Conservation (phyloP, 2,797 vertebrate species). For the Choloepus didactylus region DNA sequence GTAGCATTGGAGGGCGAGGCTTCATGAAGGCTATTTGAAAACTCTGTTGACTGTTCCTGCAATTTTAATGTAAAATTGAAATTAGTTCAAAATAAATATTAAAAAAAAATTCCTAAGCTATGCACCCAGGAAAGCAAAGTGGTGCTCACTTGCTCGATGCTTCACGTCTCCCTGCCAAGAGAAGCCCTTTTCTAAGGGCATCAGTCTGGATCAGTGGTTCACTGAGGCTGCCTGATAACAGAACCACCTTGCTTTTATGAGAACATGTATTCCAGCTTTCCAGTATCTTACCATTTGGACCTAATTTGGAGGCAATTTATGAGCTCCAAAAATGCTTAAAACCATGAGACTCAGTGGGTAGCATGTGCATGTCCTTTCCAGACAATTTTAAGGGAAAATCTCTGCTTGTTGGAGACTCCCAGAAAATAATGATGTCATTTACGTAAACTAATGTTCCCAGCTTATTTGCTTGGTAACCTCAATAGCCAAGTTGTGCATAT, state of each 20-base stretch:
- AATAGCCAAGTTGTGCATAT: neutral
- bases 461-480: neutral
- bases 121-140: neutral
- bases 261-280: neutral
- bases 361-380: neutral
- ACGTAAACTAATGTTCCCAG: neutral
- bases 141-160: neutral
- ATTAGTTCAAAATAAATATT: neutral
- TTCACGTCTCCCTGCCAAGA: neutral
- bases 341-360: neutral
- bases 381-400: neutral
- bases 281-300: neutral
- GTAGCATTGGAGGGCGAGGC: neutral
- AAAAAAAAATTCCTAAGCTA: neutral
- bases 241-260: neutral
- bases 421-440: neutral
- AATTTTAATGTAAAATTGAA: constrained; percentile 5
- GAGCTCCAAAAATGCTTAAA: constrained; percentile 19
- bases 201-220: neutral
- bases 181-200: neutral
- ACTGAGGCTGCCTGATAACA: neutral
- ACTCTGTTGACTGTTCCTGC: neutral
- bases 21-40: neutral
- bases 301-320: neutral
- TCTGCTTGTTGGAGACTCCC: neutral